Conservation (phyloP, 1,140 invertebrate genomes). For the Sesamia nonagrioides region DNA sequence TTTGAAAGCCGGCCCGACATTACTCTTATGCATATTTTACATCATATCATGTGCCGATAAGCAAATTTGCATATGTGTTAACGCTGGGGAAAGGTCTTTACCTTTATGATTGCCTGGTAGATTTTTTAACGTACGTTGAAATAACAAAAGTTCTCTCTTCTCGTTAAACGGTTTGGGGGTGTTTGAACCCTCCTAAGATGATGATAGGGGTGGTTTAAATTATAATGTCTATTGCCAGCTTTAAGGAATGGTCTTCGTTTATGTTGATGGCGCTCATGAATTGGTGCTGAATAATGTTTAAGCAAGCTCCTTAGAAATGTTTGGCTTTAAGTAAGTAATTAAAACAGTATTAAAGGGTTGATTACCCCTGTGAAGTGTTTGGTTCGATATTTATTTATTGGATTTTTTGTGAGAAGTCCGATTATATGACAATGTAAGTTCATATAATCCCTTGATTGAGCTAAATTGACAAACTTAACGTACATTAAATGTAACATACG, state of each 20-base stretch:
- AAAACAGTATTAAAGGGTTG: too few species aligned
- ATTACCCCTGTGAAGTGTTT: too few species aligned
- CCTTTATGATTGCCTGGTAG: conserved; percentile 35
- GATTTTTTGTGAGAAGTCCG: too few species aligned
- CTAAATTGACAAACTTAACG: too few species aligned
- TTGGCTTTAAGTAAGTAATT: not conserved
- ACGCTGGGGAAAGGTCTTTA: conserved; percentile 37
- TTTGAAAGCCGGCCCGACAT: conserved; percentile 33
- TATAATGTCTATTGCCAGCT: conserved; percentile 14
- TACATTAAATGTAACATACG: too few species aligned
- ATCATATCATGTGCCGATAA: conserved; percentile 49
- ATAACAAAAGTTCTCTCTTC: conserved; percentile 9
- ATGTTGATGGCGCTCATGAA: conserved; percentile 4
- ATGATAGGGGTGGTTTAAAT: conserved; percentile 20
- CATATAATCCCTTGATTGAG: too few species aligned
- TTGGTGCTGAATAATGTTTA: conserved; percentile 8
- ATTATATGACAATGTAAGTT: too few species aligned
- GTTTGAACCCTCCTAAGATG: not conserved
- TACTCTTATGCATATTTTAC: conserved; percentile 53
- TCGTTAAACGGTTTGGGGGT: not conserved
- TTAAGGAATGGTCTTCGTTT: conserved; percentile 12
- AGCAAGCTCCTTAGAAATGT: not conserved
- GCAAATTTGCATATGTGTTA: conserved; percentile 50
- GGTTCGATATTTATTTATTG: too few species aligned
- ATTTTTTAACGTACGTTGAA: conserved; percentile 17